Conservation (phyloP, 2,797 vertebrate genomes). For the Cyprinella venusta region DNA sequence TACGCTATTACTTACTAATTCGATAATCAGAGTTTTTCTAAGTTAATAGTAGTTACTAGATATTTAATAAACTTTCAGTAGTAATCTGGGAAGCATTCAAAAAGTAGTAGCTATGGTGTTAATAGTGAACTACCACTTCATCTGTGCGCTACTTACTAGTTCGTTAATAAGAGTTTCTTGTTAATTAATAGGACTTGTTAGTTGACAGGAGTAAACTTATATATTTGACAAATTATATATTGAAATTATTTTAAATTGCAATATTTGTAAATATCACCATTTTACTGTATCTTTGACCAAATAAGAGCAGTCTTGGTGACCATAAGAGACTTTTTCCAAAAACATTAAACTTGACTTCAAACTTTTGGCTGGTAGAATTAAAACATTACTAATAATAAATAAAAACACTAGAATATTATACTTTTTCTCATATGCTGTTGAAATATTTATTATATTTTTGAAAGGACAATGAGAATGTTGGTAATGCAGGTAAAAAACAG, state of each 20-base stretch:
- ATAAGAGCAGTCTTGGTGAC: background rate
- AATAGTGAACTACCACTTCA: no score
- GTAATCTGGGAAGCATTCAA: no score
- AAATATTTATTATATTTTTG: background rate
- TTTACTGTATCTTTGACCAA: background rate
- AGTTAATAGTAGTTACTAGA: no score
- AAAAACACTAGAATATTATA: background rate
- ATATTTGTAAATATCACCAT: background rate
- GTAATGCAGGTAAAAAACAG: background rate
- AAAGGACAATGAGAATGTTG: background rate
- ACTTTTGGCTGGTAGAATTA: background rate
- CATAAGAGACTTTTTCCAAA: background rate
- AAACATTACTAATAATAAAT: background rate
- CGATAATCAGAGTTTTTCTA: no score
- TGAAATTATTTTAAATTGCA: background rate
- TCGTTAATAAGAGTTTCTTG: no score
- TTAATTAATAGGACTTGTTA: no score
- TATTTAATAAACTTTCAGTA: no score
- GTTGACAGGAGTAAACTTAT: no score
- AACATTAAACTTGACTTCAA: background rate
- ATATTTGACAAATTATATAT: no score
- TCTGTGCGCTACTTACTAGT: no score
- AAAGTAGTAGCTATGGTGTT: no score
- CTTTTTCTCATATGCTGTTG: background rate
- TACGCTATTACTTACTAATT: no score